A percentile compares a stretch with the other conserved stretches of the same genome.
phyloP scores from a whole-genome alignment of 2,797 vertebrate species.

The Diglossa cyanea region DNA sequence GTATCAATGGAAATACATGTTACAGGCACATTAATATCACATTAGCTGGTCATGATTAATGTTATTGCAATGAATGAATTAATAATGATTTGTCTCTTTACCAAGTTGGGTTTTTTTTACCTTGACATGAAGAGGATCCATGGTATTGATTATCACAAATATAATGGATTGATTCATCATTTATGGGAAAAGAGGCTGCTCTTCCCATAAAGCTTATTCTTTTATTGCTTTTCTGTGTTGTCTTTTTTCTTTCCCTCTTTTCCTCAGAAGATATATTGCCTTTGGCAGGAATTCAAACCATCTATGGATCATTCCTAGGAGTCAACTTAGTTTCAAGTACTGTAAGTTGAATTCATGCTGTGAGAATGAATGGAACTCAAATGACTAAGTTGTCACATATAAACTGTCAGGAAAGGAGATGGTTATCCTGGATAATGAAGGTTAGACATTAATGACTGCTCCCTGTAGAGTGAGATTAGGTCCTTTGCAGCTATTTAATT shows the following conservation, averaged over 20 bases:
- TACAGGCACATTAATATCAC: slow-evolving; percentile 78
- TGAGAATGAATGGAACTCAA: slow-evolving; percentile 48
- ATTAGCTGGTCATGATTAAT: slow-evolving; percentile 75
- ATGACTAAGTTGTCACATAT: slow-evolving; percentile 31
- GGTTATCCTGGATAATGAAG: not conserved
- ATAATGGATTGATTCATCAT: slow-evolving; percentile 79
- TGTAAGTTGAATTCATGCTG: slow-evolving; percentile 38
- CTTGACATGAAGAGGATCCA: slow-evolving; percentile 74
- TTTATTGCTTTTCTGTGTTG: not conserved
- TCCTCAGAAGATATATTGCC: slow-evolving; percentile 66
- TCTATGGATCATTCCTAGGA: slow-evolving; percentile 70
- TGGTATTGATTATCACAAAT: slow-evolving; percentile 80
- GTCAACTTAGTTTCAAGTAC: slow-evolving; percentile 58
- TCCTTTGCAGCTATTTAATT: not conserved
- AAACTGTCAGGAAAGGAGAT: not conserved
- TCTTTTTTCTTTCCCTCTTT: not conserved
- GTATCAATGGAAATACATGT: slow-evolving; percentile 68
- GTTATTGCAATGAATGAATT: slow-evolving; percentile 77
- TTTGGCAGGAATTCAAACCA: slow-evolving; percentile 75
- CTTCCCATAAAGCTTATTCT: slow-evolving; percentile 76
- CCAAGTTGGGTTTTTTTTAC: slow-evolving; percentile 33
- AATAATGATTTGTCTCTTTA: slow-evolving; percentile 77
- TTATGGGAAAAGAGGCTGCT: slow-evolving; percentile 77
- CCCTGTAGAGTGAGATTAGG: not conserved
- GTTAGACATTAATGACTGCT: not conserved